phyloP scores from a whole-genome alignment of 2,797 vertebrate genomes.

The Crocidura indochinensis region DNA sequence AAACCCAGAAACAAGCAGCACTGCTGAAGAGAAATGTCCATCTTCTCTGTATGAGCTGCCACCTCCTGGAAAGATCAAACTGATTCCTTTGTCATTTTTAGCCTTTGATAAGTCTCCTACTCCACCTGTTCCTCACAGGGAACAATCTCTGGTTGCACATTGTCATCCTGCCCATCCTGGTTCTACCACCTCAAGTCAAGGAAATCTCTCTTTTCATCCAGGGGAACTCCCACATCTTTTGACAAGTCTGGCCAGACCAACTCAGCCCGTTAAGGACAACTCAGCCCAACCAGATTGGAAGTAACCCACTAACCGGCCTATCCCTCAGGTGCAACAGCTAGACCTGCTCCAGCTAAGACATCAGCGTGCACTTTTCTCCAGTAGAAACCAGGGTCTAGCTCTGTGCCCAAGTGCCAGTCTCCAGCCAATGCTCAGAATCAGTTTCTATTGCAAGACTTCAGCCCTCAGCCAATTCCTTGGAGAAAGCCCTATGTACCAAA shows the following conservation, averaged over 20 bases:
- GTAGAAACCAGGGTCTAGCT: not conserved
- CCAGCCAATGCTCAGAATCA: slow-evolving; percentile 12
- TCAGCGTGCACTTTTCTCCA: slow-evolving; percentile 15
- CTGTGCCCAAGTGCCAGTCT: not conserved
- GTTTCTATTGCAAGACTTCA: slow-evolving; percentile 44
- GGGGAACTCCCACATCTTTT: not conserved
- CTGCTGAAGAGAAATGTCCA: not conserved
- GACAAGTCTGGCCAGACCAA: not conserved
- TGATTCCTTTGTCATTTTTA: slow-evolving; percentile 65
- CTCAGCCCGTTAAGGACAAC: not conserved
- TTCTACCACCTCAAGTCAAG: not conserved
- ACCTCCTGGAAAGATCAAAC: slow-evolving; percentile 71
- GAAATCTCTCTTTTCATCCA: not conserved
- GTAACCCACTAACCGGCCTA: not conserved
- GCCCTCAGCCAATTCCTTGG: slow-evolving; percentile 40
- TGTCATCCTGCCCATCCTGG: not conserved
- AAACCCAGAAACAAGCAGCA: not conserved
- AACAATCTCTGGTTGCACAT: not conserved
- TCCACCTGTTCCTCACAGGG: slow-evolving; percentile 10
- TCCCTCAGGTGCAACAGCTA: not conserved
- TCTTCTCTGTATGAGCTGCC: slow-evolving; percentile 56
- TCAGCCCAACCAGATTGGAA: fast-evolving
- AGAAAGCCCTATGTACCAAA: slow-evolving; percentile 26
- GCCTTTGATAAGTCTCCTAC: slow-evolving; percentile 22
- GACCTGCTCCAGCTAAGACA: slow-evolving; percentile 11